A percentile compares a stretch with the other conserved stretches of the same genome.
Evolutionary conservation across 1,140 invertebrate species (phyloP).

Genomic region (Aphidius ervi): DNA sequence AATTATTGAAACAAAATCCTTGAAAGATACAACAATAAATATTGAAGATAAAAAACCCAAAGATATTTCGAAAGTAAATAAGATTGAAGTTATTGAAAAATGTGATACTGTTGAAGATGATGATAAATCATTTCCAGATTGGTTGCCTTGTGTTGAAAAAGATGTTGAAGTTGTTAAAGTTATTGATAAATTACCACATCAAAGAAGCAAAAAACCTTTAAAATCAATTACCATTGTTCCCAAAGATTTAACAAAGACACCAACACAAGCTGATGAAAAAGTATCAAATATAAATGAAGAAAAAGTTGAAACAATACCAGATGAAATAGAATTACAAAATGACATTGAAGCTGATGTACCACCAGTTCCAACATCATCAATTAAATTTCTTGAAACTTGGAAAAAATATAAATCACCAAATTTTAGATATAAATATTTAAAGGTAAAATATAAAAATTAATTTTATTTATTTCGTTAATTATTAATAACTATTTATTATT

Average conservation of each 20-base stretch:
- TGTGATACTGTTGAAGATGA: background rate
- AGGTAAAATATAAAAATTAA: conserved; percentile 34
- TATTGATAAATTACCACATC: conserved; percentile 60
- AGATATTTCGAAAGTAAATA: conserved; percentile 12
- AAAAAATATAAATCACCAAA: conserved; percentile 41
- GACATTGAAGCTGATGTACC: conserved; percentile 36
- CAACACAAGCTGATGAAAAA: conserved; percentile 25
- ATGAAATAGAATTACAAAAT: conserved; percentile 19
- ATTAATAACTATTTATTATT: conserved; percentile 23
- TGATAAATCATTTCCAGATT: conserved; percentile 37
- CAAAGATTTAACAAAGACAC: conserved; percentile 26
- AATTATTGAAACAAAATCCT: background rate
- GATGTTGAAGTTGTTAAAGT: conserved; percentile 56
- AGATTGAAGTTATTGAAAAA: conserved; percentile 15
- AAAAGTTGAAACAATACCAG: conserved; percentile 15
- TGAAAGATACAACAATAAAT: background rate
- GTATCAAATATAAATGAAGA: conserved; percentile 10
- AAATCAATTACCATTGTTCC: conserved; percentile 55
- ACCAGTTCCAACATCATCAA: conserved; percentile 53
- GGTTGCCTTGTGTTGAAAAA: conserved; percentile 47
- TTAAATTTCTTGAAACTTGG: conserved; percentile 59
- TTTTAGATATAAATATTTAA: conserved; percentile 46
- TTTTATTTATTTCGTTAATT: conserved; percentile 4
- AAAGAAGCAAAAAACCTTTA: conserved; percentile 59
- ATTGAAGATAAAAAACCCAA: conserved; percentile 6